Evolutionary conservation across 2,888 invertebrate species (phyloP), one percentile per base, ranked within the genome.

Genomic region (Xylota sylvarum): DNA sequence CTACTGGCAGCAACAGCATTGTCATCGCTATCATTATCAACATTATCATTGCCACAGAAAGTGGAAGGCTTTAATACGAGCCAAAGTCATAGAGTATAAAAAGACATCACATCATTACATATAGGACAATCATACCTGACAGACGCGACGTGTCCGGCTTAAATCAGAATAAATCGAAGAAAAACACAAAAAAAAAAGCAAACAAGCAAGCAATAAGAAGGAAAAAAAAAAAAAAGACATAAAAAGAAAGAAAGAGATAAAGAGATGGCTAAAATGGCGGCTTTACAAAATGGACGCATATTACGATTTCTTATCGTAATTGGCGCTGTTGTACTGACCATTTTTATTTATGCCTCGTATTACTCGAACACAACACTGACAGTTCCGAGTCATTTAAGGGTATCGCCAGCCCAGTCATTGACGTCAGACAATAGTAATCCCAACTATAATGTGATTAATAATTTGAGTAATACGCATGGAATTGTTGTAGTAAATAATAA

Each of bases 281-380:
- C 88, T 73, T 65, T 92, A 74, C 93, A 92, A 88, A 92, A 92
- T 89, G 92, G 92, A 88, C 93, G 93, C 88, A 91, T 93, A 87
- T 88, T 93, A 87, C 91, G 93, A 77, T 93, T 93, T 89, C 90
- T 93, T 74, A 89, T 93, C 87, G 91, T 93, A 78, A 89, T 93
- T 78, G 90, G 90, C 46, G 93, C 91, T 76, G 91, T 93, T 55
- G 90, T 93, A 86, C 89, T 93, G 73, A 93, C 93, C 52, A 92
- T 93, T 82, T 92, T 93, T 83, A 92, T 93, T 35, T 93, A 93
- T 89, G 93, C 93, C 43, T 93, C 93, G 14, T 93, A 93, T 88
- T 93, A 92, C 80, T 92, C 92, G 76, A 91, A 91, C 83, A 90
- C 91, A 86, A 89, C 90, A 5, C 87, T 92, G 30, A 88, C 90